Evolutionary conservation across 2,797 vertebrate genomes (phyloP), one percentile per base, ranked within the genome.

Genomic region (Amazona ochrocephala): DNA sequence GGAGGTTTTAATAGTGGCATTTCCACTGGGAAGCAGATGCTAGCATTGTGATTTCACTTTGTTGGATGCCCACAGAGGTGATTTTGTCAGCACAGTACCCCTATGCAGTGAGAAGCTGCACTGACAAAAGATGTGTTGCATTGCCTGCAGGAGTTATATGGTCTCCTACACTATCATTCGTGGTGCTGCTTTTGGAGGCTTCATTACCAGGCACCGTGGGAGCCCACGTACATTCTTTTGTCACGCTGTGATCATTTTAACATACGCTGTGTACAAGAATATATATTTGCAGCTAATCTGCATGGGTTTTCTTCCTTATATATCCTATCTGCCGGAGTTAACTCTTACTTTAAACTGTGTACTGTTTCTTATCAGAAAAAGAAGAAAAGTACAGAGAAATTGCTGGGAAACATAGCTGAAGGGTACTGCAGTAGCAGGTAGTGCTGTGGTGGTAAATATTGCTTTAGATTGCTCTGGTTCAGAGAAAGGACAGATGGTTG

Each of bases 21-120:
- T 87, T 81, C 64, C 58, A 15, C 30, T n/a, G 45, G 41, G 21
- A 74, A 50, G 39, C 42, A 58, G 47, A 62, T 79, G 27, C 65
- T 64, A 30, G 24, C 41, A 26, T 27, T 68, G 53, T 3, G 1
- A 51, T 77, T 87, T 87, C 56, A 53, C 17, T 70, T 72, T 29
- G 18, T 0, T 82, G 44, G 11, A 6, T 88, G 32, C 22, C 22
- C 34, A 17, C 0, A 0, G 42, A 74, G 22, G 22, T 77, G 39
- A 26, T 65, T 47, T 34, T 82, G 19, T 50, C 51, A 78, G 39
- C 37, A 27, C 13, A 18, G 21, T n/a, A 66, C 12, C 10, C 32
- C 65, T 48, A 15, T 9, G 11, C 45, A 42, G 34, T 47, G 64
- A 75, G 48, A 75, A 64, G 54, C 16, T 47, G 26, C 11, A 18